Base-by-base conservation (phyloP, 1,140 invertebrate species). In the Drosophila oshimai region DNA sequence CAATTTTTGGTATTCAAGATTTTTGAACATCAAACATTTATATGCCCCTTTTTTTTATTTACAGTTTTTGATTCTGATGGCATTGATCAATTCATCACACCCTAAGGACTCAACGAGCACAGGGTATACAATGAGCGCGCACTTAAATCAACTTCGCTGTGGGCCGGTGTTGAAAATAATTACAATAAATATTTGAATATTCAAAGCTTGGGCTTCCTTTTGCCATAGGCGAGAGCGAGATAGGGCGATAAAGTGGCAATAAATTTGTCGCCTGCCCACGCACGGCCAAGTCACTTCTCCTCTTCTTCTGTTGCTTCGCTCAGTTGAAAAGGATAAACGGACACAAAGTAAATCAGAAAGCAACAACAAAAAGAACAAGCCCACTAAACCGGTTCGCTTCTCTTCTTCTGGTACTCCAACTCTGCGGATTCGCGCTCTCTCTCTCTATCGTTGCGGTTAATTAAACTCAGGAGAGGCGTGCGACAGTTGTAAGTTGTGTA, bases 251-350 rank as follows among this genome's bases (percentile, higher is more conserved):
- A 71, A 46, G 69, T 72, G 67, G 68, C 69, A 72, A 72, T 72
- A 72, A 72, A 72, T 72, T 72, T 72, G 69, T 72, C 69, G 69
- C 55, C 55, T 51, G 51, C 70, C 69, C 68, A 72, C 68, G 69
- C 69, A 71, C 28, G 29, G 15, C 42, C 42, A 24, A 34, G 15
- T 51, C 42, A 24, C 12, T 6, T 55, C 49, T 36, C 37, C 41
- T 26, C 4, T 64, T n/a, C 36, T 41, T 34, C 37, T 20, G 13
- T 50, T 46, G 12, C 9, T 46, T 37, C 5, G 55, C 17, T 37
- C 24, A 15, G 31, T 37, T 15, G n/a, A 57, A 51, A 71, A 62
- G 68, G 55, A 72, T 62, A 71, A 50, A 70, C 44, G 44, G 57
- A 69, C 28, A 70, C 51, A 70, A 67, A 65, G 44, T 67, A 41